Evolutionary conservation across 2,797 vertebrate genomes (phyloP).

Genomic region (Brachymystax lenok): DNA sequence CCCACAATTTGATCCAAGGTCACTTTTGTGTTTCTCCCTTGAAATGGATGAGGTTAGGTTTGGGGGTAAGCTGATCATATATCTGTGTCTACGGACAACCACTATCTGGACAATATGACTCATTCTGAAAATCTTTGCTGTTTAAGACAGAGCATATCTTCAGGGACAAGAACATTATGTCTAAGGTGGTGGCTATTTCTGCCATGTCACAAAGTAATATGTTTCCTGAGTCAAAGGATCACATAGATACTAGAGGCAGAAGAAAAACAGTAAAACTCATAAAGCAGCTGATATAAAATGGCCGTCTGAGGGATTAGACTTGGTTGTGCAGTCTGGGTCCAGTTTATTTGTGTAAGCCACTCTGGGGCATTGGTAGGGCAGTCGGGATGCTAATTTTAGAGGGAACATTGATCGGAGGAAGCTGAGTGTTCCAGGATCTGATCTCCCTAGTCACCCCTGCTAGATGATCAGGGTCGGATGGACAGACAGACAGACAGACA

Average conservation of each 20-base stretch:
- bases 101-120: neutral
- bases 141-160: slow-evolving; percentile 2
- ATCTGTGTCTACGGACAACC: too few species aligned
- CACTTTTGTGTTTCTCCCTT: neutral
- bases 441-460: neutral
- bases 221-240: neutral
- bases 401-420: slow-evolving; percentile 5
- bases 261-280: neutral
- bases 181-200: neutral
- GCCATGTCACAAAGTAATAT: neutral
- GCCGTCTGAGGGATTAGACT: slow-evolving; percentile 1
- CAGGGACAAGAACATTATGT: neutral
- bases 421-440: slow-evolving; percentile 4
- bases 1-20: neutral
- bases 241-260: neutral
- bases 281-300: neutral
- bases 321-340: slow-evolving; percentile 2
- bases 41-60: too few species aligned
- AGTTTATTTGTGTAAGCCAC: slow-evolving; percentile 6
- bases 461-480: slow-evolving; percentile 11
- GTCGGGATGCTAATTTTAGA: slow-evolving; percentile 21
- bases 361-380: slow-evolving; percentile 11
- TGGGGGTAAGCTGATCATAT: too few species aligned
- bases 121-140: neutral
- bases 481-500: neutral